phyloP scores from a whole-genome alignment of 1,140 invertebrate genomes.

The Bombus picipes region DNA sequence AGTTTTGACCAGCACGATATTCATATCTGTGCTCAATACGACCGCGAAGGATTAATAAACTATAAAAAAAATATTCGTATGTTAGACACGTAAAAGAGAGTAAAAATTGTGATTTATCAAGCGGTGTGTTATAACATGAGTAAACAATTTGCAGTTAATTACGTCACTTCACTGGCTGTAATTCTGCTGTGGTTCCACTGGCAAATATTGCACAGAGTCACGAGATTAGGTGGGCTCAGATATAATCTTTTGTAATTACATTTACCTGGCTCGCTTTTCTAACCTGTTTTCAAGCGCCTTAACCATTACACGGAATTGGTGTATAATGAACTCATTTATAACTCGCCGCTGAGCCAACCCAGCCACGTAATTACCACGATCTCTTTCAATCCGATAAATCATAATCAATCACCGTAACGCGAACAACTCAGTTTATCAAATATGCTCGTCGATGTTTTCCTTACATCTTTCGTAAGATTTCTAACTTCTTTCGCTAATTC shows the following conservation, averaged over 20 bases:
- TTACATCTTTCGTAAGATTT: background rate
- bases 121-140: background rate
- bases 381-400: background rate
- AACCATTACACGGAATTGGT: background rate
- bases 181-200: background rate
- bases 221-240: conserved; percentile 15
- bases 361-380: background rate
- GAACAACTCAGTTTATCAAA: background rate
- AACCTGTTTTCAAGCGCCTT: background rate
- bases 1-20: background rate
- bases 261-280: conserved; percentile 14
- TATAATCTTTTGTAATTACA: conserved; percentile 31
- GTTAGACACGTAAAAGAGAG: background rate
- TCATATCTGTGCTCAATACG: background rate
- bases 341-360: background rate
- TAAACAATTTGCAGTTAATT: conserved; percentile 18
- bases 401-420: conserved; percentile 7
- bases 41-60: background rate
- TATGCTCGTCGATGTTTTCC: background rate
- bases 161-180: background rate
- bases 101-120: background rate
- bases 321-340: conserved; percentile 27
- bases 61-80: background rate
- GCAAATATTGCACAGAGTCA: conserved; percentile 1
- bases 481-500: background rate